A percentile compares a stretch with the other conserved stretches of the same genome.
phyloP scores from a whole-genome alignment of 1,140 invertebrate genomes.

The Heliconius nattereri region DNA sequence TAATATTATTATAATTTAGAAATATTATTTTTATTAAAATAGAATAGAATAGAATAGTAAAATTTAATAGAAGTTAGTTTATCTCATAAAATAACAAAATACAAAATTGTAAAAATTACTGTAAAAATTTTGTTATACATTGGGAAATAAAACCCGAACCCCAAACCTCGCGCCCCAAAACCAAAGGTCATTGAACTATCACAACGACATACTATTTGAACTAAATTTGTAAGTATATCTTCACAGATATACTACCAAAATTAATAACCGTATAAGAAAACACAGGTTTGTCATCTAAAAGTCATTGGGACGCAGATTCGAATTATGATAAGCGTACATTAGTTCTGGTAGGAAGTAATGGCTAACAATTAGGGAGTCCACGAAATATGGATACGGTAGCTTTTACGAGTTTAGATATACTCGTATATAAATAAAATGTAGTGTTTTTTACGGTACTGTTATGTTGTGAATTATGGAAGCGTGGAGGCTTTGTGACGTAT shows the following conservation, averaged over 20 bases:
- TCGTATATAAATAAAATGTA: neutral
- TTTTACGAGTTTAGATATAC: neutral
- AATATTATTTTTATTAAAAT: too few relatives aligned
- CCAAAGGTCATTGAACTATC: conserved; percentile 46
- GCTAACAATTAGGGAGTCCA: conserved; percentile 39
- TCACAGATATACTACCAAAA: conserved; percentile 54
- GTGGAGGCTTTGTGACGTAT: neutral
- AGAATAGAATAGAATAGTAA: too few relatives aligned
- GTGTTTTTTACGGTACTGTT: neutral
- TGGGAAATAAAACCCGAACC: too few relatives aligned
- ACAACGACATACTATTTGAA: conserved; percentile 50
- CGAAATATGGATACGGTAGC: conserved; percentile 35
- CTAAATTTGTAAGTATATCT: conserved; percentile 35
- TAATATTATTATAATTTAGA: too few relatives aligned
- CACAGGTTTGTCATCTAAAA: conserved; percentile 76
- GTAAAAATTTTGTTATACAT: too few relatives aligned
- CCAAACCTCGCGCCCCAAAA: conserved; percentile 16
- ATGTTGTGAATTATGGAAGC: neutral
- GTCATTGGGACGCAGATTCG: conserved; percentile 75
- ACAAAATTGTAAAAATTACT: too few relatives aligned
- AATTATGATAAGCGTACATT: conserved; percentile 79
- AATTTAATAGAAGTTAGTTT: too few relatives aligned
- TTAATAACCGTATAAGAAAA: conserved; percentile 78
- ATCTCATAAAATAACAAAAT: too few relatives aligned
- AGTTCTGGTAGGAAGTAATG: conserved; percentile 77